Percentiles rank a stretch among this genome's conserved stretches.
These are phyloP conservation scores for Andrena flavipes DNA, from an alignment of 2,888 invertebrate species.

Conservation along the genomic window DNA sequence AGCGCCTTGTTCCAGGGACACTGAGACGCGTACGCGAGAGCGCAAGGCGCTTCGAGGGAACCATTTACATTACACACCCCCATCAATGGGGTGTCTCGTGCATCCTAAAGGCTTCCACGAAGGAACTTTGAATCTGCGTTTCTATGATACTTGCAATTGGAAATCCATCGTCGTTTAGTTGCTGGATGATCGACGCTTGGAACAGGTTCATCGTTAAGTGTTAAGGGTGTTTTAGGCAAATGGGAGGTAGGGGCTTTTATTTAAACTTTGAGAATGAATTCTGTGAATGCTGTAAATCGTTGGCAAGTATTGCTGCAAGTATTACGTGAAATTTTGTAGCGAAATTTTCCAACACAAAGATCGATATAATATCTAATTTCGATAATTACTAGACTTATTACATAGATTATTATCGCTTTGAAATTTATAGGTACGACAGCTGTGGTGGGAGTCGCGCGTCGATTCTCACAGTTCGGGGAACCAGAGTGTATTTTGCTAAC, in stretches of 20 bases:
- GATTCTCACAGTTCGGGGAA: slow-evolving; percentile 25
- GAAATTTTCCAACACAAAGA: background rate
- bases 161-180: too few relatives aligned
- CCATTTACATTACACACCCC: background rate
- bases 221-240: too few relatives aligned
- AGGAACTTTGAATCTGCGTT: background rate
- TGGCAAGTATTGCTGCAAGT: too few relatives aligned
- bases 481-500: slow-evolving; percentile 26
- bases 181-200: too few relatives aligned
- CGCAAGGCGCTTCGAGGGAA: background rate
- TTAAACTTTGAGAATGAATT: too few relatives aligned
- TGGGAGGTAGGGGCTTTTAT: too few relatives aligned
- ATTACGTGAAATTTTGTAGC: background rate
- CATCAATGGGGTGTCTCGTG: background rate
- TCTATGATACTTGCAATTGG: too few relatives aligned
- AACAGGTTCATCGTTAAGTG: too few relatives aligned
- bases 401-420: slow-evolving; percentile 61
- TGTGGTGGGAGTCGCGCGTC: slow-evolving; percentile 35
- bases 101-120: background rate
- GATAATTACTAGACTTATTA: slow-evolving; percentile 53
- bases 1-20: background rate
- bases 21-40: background rate
- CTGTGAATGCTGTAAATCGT: too few relatives aligned
- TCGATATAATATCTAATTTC: slow-evolving; percentile 35
- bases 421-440: slow-evolving; percentile 61